Conservation (phyloP, 1,140 invertebrate genomes). For the Drosophila suzukii region DNA sequence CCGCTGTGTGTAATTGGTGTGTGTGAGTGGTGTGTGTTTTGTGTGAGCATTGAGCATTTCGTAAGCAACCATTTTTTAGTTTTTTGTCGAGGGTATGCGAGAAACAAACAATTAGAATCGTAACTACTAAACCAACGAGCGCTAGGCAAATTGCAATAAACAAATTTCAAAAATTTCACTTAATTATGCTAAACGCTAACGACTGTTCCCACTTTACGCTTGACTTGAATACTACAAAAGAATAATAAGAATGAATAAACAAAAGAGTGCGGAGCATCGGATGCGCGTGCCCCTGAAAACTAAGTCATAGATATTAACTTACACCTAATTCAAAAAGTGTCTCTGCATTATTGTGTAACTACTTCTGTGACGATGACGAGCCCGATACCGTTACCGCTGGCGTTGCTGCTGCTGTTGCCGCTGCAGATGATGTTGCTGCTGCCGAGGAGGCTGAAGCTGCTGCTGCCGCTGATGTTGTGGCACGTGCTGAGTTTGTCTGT, state of each 20-base stretch:
- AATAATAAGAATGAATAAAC: constrained; percentile 65
- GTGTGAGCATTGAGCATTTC: constrained; percentile 74
- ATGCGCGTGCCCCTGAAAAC: constrained; percentile 39
- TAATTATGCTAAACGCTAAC: constrained; percentile 75
- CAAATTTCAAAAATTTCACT: constrained; percentile 68
- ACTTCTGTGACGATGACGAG: constrained; percentile 73
- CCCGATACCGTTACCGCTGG: constrained; percentile 33
- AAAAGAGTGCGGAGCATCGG: constrained; percentile 58
- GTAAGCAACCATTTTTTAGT: constrained; percentile 40
- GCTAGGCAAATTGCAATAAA: constrained; percentile 73
- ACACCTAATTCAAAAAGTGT: constrained; percentile 58
- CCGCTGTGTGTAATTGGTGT: constrained; percentile 31
- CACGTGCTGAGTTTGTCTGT: constrained; percentile 46
- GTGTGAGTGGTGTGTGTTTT: constrained; percentile 23
- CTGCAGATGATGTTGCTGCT: constrained; percentile 14
- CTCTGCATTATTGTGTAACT: constrained; percentile 42
- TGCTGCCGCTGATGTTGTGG: constrained; percentile 49
- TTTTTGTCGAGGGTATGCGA: constrained; percentile 37
- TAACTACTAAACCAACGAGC: constrained; percentile 71
- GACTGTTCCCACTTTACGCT: constrained; percentile 63
- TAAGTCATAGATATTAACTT: constrained; percentile 64
- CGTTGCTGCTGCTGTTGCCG: constrained; percentile 25
- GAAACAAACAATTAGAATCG: constrained; percentile 53
- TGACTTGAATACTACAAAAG: constrained; percentile 72
- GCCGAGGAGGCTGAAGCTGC: constrained; percentile 26